Conservation (phyloP, 1,140 invertebrate species). For the Physella acuta region DNA sequence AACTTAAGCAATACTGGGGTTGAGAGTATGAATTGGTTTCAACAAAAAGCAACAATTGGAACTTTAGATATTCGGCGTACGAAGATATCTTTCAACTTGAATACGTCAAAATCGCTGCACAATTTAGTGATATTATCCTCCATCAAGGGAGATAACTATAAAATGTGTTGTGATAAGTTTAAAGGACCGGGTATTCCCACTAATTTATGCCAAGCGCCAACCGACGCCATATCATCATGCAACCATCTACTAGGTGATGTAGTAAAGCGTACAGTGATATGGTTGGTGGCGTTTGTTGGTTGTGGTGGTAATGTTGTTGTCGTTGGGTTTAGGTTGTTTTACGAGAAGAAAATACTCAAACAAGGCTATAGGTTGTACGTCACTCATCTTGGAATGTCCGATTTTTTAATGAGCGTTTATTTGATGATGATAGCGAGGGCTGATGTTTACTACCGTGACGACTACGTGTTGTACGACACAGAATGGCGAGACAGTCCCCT, state of each 20-base stretch:
- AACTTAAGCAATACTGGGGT: too few species aligned
- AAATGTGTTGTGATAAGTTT: too few species aligned
- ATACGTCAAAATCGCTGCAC: too few species aligned
- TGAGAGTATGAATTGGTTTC: too few species aligned
- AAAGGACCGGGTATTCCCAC: too few species aligned
- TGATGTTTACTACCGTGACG: constrained; percentile 29
- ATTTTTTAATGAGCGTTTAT: constrained; percentile 54
- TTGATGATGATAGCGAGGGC: constrained; percentile 44
- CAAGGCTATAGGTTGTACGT: constrained; percentile 42
- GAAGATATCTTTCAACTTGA: too few species aligned
- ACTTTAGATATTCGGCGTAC: too few species aligned
- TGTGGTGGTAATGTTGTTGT: constrained; percentile 35
- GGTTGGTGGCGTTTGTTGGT: constrained; percentile 37
- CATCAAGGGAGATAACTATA: too few species aligned
- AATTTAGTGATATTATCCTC: too few species aligned
- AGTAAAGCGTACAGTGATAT: constrained; percentile 35
- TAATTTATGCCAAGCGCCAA: constrained; percentile 32
- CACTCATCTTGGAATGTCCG: constrained; percentile 43
- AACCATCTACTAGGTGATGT: constrained; percentile 32
- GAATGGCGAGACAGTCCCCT: constrained; percentile 36
- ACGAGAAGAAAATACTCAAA: constrained; percentile 8
- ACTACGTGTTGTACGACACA: constrained; percentile 40
- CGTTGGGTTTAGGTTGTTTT: constrained; percentile 29
- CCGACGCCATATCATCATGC: constrained; percentile 40
- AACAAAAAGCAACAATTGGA: too few species aligned